phyloP scores from a whole-genome alignment of 2,113 vertebrate species.

The Camelus dromedarius region DNA sequence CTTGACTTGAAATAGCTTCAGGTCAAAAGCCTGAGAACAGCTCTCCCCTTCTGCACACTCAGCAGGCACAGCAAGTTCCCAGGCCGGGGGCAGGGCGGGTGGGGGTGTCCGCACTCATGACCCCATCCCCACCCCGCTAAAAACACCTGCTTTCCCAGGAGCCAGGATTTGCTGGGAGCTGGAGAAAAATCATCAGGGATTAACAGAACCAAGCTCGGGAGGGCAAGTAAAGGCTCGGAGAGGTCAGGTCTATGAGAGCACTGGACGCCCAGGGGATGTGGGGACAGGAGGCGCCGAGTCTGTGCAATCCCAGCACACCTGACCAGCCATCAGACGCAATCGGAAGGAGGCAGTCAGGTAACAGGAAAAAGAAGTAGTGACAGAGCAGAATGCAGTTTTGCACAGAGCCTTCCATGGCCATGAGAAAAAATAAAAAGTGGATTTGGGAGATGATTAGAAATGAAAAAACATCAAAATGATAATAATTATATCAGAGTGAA shows the following conservation, averaged over 20 bases:
- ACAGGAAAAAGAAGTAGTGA: background rate
- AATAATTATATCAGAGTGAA: background rate
- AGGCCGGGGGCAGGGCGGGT: background rate
- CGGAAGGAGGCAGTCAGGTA: fast-evolving
- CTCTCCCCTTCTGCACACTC: background rate
- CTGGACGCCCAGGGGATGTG: fast-evolving
- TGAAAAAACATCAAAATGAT: background rate
- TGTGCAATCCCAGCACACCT: background rate
- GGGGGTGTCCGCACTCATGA: fast-evolving
- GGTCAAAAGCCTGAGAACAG: background rate
- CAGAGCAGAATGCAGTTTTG: background rate
- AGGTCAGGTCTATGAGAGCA: background rate
- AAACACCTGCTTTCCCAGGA: background rate
- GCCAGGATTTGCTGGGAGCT: background rate
- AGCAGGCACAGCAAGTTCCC: background rate
- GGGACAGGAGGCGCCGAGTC: background rate
- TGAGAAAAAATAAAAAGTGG: background rate
- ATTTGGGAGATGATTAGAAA: background rate
- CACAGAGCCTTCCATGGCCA: fast-evolving
- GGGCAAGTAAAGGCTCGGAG: background rate
- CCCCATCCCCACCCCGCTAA: background rate
- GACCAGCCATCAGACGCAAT: background rate
- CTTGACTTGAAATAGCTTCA: conserved; percentile 13
- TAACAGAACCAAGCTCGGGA: background rate
- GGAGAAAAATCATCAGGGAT: background rate